These are phyloP conservation scores for Dicyrtoma fusca DNA, from an alignment of 2,888 invertebrate genomes.

Conservation along the genomic window DNA sequence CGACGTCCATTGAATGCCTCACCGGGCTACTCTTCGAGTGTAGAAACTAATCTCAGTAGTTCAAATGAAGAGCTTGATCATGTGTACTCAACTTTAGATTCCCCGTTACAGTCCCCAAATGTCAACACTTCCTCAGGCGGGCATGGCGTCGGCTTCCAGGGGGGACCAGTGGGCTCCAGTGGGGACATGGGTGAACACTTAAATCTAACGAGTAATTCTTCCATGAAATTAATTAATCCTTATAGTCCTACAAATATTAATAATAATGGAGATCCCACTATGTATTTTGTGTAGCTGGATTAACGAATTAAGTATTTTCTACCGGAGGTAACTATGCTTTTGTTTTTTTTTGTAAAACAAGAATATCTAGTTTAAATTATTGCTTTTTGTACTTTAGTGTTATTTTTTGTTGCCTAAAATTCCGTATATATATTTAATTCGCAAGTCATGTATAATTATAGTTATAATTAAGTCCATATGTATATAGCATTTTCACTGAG, in stretches of 20 bases:
- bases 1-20: conserved; percentile 43
- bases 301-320: not conserved
- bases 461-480: too few relatives aligned
- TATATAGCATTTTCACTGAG: too few relatives aligned
- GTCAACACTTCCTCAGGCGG: not conserved
- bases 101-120: conserved; percentile 47
- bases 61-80: conserved; percentile 52
- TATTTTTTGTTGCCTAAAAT: too few relatives aligned
- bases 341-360: too few relatives aligned
- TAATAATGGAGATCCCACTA: conserved; percentile 33
- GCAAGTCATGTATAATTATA: too few relatives aligned
- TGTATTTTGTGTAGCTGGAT: conserved; percentile 28
- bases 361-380: too few relatives aligned
- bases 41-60: conserved; percentile 43
- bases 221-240: conserved; percentile 21
- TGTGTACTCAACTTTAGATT: conserved; percentile 55
- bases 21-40: conserved; percentile 51
- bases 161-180: too few relatives aligned
- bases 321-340: not conserved
- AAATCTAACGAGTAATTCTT: not conserved
- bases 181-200: too few relatives aligned
- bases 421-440: too few relatives aligned
- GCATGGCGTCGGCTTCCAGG: not conserved
- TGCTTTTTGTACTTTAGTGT: too few relatives aligned
- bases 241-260: conserved; percentile 34